A percentile compares a stretch with the other conserved stretches of the same genome.
These are phyloP conservation scores for Coptodon rendalli DNA, from an alignment of 2,113 vertebrate species.

Conservation along the genomic window DNA sequence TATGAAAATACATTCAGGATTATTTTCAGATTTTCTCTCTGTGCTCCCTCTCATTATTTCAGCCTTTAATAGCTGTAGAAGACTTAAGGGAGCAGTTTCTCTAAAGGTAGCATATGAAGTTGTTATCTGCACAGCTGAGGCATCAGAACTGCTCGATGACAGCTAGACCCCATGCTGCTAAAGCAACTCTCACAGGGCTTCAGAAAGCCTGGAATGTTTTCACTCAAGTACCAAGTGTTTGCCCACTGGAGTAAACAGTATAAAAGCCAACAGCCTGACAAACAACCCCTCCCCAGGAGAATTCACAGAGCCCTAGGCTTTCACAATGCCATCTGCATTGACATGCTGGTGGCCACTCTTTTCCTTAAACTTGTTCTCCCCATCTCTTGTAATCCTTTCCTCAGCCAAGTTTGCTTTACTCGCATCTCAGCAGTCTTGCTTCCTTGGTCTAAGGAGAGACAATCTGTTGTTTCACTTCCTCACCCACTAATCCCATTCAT, in stretches of 20 bases:
- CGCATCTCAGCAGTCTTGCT: constrained; percentile 15
- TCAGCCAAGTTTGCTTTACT: neutral
- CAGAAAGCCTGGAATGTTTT: constrained; percentile 55
- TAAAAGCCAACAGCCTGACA: constrained; percentile 55
- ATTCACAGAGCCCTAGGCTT: neutral
- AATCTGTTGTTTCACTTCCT: constrained; percentile 14
- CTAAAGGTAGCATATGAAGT: constrained; percentile 27
- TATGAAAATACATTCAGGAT: constrained; percentile 50
- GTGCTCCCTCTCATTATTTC: constrained; percentile 39
- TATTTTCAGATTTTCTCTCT: constrained; percentile 44
- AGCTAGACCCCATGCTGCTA: constrained; percentile 39
- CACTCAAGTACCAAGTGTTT: constrained; percentile 41
- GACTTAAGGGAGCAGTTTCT: constrained; percentile 1
- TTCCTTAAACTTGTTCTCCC: neutral
- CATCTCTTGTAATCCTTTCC: constrained; percentile 27
- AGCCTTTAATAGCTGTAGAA: constrained; percentile 13
- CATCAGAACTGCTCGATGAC: constrained; percentile 44
- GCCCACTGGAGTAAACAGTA: constrained; percentile 14
- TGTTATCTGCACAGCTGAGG: constrained; percentile 50
- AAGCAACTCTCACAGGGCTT: constrained; percentile 18
- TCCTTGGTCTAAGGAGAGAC: constrained; percentile 13
- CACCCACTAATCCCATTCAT: constrained; percentile 35
- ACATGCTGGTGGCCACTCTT: constrained; percentile 10
- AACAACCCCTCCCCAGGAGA: constrained; percentile 19
- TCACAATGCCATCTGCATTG: constrained; percentile 14